Evolutionary conservation across 2,888 invertebrate species (phyloP).

Genomic region (Melanchra persicariae): DNA sequence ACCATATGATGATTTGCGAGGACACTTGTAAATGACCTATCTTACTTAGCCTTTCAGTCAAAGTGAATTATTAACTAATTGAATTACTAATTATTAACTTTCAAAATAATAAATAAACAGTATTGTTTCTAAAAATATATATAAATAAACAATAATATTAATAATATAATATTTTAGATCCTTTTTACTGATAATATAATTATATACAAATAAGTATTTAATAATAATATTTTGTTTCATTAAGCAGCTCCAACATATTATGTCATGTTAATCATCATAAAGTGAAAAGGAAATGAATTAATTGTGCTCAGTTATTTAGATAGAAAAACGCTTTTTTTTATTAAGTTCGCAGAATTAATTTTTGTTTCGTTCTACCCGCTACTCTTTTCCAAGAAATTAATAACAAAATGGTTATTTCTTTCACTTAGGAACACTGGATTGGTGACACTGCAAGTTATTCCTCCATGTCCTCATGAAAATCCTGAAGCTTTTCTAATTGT

Average conservation of each 20-base stretch:
- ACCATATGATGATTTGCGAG: not conserved
- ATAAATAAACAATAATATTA: not conserved
- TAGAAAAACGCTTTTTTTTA: too few species aligned
- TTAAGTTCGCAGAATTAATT: too few species aligned
- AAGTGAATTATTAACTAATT: too few species aligned
- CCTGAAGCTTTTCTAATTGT: conserved; percentile 1
- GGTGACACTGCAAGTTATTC: not conserved
- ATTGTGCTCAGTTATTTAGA: conserved; percentile 13
- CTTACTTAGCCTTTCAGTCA: too few species aligned
- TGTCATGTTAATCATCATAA: not conserved
- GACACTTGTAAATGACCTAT: not conserved
- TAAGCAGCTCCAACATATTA: not conserved
- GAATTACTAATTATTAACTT: too few species aligned
- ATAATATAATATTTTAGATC: too few species aligned
- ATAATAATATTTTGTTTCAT: not conserved
- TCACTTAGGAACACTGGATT: not conserved
- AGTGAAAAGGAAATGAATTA: conserved; percentile 15
- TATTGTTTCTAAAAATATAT: not conserved
- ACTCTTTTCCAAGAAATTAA: conserved; percentile 8
- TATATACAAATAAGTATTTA: too few species aligned
- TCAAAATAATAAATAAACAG: not conserved
- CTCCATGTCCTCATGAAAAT: conserved; percentile 5
- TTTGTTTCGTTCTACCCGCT: too few species aligned
- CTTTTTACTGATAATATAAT: too few species aligned
- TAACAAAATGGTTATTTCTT: not conserved